Evolutionary conservation across 2,797 vertebrate species (phyloP).

Genomic region (Argentina silus): DNA sequence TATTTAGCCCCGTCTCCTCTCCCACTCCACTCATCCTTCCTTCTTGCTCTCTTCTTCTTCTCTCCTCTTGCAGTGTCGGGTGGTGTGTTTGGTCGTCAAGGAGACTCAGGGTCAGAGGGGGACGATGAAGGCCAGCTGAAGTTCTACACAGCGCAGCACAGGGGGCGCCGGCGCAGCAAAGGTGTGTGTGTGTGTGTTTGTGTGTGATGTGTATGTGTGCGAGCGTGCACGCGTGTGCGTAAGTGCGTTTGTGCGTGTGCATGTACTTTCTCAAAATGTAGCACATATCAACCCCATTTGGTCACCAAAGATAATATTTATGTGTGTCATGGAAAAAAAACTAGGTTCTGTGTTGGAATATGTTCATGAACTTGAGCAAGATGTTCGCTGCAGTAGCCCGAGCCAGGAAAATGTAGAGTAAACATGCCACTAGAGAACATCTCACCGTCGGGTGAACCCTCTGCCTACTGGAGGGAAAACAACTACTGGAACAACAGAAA

Average conservation of each 20-base stretch:
- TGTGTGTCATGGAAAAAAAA: no score
- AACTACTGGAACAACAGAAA: not conserved
- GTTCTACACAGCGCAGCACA: constrained; percentile 93
- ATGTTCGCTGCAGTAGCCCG: not conserved
- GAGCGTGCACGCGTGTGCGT: not conserved
- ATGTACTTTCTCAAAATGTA: not conserved
- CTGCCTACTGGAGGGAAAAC: not conserved
- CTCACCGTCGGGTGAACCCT: not conserved
- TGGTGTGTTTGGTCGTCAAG: constrained; percentile 86
- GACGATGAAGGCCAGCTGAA: constrained; percentile 93
- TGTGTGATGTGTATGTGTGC: not conserved
- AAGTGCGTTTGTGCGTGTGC: not conserved
- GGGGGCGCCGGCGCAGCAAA: constrained; percentile 89
- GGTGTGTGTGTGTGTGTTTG: constrained; percentile 70
- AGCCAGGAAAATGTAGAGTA: not conserved
- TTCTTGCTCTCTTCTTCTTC: constrained; percentile 25
- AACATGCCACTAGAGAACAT: not conserved
- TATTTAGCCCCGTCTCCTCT: not conserved
- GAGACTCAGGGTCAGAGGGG: constrained; percentile 89
- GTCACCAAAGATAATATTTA: not conserved
- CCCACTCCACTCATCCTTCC: constrained; percentile 22
- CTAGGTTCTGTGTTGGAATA: not conserved
- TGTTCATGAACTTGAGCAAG: constrained; percentile 15
- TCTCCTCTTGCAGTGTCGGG: constrained; percentile 68
- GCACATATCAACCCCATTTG: constrained; percentile 15